Conservation (phyloP, 2,113 vertebrate genomes). For the Tricholaema leucomelas region DNA sequence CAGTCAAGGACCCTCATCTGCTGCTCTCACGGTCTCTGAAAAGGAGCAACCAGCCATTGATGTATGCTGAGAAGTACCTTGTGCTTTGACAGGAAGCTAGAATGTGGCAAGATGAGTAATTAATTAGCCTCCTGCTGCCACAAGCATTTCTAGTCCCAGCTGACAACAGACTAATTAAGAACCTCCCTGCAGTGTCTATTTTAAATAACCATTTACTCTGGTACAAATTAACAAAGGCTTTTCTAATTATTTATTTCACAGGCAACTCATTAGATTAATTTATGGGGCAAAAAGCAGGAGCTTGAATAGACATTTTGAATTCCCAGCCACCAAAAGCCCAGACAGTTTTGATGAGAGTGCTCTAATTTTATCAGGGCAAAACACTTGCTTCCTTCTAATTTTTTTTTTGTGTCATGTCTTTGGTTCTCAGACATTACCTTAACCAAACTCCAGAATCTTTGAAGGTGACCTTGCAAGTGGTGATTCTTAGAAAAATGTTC, state of each 20-base stretch:
- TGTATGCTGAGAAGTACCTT: constrained; percentile 16
- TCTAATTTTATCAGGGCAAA: constrained; percentile 31
- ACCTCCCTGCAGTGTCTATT: constrained; percentile 61
- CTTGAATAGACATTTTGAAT: constrained; percentile 39
- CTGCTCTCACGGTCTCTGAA: background rate
- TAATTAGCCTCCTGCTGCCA: constrained; percentile 66
- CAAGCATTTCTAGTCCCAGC: constrained; percentile 61
- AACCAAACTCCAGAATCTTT: background rate
- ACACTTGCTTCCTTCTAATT: background rate
- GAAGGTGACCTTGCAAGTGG: background rate
- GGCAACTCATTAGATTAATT: constrained; percentile 57
- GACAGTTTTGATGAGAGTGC: background rate
- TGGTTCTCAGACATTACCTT: background rate
- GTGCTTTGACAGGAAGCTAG: constrained; percentile 44
- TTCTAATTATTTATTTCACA: constrained; percentile 65
- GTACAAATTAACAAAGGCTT: constrained; percentile 55
- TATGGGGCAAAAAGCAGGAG: constrained; percentile 16
- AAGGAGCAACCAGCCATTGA: background rate
- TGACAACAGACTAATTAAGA: constrained; percentile 73
- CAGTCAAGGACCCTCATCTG: background rate
- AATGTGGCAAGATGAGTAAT: constrained; percentile 62
- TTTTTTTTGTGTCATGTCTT: background rate
- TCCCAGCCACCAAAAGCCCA: background rate
- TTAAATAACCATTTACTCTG: constrained; percentile 68
- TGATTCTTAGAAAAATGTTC: background rate